Conservation (phyloP, 1,140 invertebrate species). For the Venturia canescens region DNA sequence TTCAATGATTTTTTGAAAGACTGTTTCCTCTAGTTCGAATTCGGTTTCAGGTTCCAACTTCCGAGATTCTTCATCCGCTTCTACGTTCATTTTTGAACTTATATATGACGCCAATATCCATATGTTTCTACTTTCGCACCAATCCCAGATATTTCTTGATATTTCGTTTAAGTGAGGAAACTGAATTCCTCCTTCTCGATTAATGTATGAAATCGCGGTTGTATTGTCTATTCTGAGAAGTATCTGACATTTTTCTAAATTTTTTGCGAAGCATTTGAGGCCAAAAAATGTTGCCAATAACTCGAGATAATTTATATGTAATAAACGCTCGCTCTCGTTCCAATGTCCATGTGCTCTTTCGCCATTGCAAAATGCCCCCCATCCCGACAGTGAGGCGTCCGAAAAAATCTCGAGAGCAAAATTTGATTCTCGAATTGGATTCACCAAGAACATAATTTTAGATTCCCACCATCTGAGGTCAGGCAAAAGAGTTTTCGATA, state of each 20-base stretch:
- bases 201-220: constrained; percentile 31
- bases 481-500: constrained; percentile 47
- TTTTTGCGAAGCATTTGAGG: constrained; percentile 27
- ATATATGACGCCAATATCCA: constrained; percentile 61
- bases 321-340: constrained; percentile 3
- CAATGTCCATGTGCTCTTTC: constrained; percentile 6
- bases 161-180: constrained; percentile 15
- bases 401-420: constrained; percentile 31
- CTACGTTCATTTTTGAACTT: too few relatives aligned
- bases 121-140: constrained; percentile 59
- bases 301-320: constrained; percentile 16
- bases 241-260: constrained; percentile 19
- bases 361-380: constrained; percentile 1
- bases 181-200: constrained; percentile 23
- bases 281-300: constrained; percentile 24
- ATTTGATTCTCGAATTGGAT: constrained; percentile 26
- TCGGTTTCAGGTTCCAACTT: constrained; percentile 48
- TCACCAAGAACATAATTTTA: constrained; percentile 49
- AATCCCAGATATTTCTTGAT: constrained; percentile 54
- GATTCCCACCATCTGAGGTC: constrained; percentile 54
- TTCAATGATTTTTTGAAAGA: constrained; percentile 53
- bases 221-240: constrained; percentile 32
- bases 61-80: constrained; percentile 59
- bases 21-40: constrained; percentile 44
- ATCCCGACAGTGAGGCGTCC: constrained; percentile 23